These are phyloP conservation scores for Melanostoma mellinum DNA, from an alignment of 2,888 invertebrate species.

Conservation along the genomic window DNA sequence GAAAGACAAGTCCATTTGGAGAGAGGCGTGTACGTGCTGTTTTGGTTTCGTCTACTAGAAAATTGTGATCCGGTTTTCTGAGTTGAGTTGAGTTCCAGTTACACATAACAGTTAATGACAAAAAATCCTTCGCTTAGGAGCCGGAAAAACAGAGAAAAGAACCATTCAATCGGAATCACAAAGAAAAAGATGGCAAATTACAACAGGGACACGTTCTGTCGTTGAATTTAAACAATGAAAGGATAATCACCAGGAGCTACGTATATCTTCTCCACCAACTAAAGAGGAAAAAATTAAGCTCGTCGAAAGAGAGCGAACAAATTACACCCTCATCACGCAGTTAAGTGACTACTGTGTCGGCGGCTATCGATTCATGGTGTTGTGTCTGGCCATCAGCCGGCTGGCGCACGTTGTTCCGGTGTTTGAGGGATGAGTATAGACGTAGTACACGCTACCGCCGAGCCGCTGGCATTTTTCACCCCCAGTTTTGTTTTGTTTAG, in stretches of 20 bases:
- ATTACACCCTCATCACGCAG: constrained; percentile 69
- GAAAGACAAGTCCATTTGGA: constrained; percentile 58
- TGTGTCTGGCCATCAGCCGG: constrained; percentile 44
- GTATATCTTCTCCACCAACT: neutral
- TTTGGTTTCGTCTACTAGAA: constrained; percentile 51
- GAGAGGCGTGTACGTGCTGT: constrained; percentile 65
- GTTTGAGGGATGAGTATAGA: constrained; percentile 17
- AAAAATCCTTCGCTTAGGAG: constrained; percentile 24
- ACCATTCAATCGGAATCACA: constrained; percentile 70
- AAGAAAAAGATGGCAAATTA: constrained; percentile 73
- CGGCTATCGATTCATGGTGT: constrained; percentile 39
- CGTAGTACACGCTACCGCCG: constrained; percentile 3
- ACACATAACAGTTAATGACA: constrained; percentile 1
- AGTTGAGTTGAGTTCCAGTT: constrained; percentile 16
- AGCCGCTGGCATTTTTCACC: constrained; percentile 12
- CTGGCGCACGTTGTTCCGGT: constrained; percentile 9
- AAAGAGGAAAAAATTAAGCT: constrained; percentile 18
- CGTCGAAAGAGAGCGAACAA: constrained; percentile 56
- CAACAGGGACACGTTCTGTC: constrained; percentile 67
- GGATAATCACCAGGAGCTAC: constrained; percentile 61
- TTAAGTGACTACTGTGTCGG: constrained; percentile 54
- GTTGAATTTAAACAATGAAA: constrained; percentile 63
- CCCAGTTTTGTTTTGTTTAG: neutral
- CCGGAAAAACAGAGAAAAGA: constrained; percentile 33
- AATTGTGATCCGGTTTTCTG: constrained; percentile 51